Percentiles rank a stretch among this genome's conserved stretches.
Conservation (phyloP, 2,888 invertebrate species). For the Cephus runcator region DNA sequence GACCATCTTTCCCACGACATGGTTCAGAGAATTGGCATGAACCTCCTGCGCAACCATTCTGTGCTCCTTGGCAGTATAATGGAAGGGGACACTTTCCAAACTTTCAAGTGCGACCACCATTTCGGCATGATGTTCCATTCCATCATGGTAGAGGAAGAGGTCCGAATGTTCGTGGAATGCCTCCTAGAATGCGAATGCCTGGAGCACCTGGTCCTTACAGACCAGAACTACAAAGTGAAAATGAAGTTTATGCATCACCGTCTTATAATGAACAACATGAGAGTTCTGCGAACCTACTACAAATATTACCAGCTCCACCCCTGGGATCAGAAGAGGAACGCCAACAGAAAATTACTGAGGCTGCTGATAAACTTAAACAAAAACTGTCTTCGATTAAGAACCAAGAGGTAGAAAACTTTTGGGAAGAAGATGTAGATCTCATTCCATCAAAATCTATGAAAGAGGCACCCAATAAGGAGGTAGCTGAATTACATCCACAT, state of each 20-base stretch:
- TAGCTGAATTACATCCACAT: conserved; percentile 46
- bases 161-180: conserved; percentile 17
- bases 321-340: conserved; percentile 61
- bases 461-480: conserved; percentile 25
- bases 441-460: not conserved
- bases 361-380: conserved; percentile 56
- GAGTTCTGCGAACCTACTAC: not conserved
- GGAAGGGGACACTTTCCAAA: conserved; percentile 18
- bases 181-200: not conserved
- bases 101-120: conserved; percentile 1
- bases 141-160: conserved; percentile 24
- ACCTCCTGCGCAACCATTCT: conserved; percentile 12
- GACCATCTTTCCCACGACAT: not conserved
- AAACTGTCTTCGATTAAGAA: conserved; percentile 48
- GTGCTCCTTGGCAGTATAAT: conserved; percentile 29
- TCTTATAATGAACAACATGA: not conserved
- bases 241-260: not conserved
- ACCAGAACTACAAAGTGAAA: not conserved
- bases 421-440: conserved; percentile 46
- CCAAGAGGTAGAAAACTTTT: conserved; percentile 46
- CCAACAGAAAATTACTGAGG: conserved; percentile 53
- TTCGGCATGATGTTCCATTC: conserved; percentile 12
- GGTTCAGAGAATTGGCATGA: conserved; percentile 14
- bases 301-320: conserved; percentile 33
- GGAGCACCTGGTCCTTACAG: not conserved